Conservation (phyloP, 2,888 invertebrate genomes). For the Meta bourneti region DNA sequence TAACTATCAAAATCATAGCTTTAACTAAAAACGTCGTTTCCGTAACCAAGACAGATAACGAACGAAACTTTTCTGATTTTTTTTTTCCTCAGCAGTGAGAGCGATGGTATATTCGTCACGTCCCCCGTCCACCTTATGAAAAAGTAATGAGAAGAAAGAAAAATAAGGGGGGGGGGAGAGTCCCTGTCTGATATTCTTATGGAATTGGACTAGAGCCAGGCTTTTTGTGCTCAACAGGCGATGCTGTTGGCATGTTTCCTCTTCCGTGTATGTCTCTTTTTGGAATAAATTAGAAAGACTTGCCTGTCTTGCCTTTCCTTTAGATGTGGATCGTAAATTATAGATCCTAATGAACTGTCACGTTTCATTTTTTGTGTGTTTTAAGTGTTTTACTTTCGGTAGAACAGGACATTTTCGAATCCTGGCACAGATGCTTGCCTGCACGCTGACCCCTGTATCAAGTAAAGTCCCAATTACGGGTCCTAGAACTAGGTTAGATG, state of each 20-base stretch:
- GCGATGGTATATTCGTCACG: too few species aligned
- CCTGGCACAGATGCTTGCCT: neutral
- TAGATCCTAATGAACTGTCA: neutral
- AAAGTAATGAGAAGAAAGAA: neutral
- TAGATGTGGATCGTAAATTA: neutral
- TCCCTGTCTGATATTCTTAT: neutral
- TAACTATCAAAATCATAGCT: neutral
- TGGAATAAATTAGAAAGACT: constrained; percentile 12
- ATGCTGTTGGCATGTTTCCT: constrained; percentile 19
- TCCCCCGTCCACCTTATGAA: neutral
- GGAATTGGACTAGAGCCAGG: constrained; percentile 22
- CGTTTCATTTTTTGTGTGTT: neutral
- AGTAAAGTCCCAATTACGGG: too few species aligned
- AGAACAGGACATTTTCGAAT: neutral
- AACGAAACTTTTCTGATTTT: neutral
- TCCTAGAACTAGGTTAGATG: too few species aligned
- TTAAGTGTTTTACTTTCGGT: neutral
- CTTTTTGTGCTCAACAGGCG: constrained; percentile 23
- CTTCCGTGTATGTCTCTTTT: neutral
- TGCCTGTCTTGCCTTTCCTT: neutral
- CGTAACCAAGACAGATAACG: constrained; percentile 5
- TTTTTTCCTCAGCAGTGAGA: neutral
- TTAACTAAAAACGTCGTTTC: constrained; percentile 14
- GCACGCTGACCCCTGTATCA: too few species aligned
- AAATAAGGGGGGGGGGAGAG: neutral